Evolutionary conservation across 1,140 invertebrate species (phyloP).

Genomic region (Hycleus phaleratus): DNA sequence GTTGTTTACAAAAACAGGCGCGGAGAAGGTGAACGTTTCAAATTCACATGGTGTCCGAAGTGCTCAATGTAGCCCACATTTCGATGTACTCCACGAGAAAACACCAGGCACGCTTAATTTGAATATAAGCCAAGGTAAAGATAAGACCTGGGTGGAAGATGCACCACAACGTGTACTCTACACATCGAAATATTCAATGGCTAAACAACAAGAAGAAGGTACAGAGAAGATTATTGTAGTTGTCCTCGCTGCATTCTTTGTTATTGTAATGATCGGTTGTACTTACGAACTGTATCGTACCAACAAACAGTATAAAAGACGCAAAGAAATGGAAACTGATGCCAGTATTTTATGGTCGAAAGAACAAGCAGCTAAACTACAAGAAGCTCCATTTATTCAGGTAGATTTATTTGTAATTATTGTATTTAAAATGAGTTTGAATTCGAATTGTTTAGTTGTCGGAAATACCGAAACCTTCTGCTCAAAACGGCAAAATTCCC

Average conservation of each 20-base stretch:
- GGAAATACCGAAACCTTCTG: no score
- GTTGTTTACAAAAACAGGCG: constrained; percentile 71
- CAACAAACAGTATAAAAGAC: constrained; percentile 56
- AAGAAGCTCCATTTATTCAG: no score
- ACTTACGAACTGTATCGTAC: constrained; percentile 57
- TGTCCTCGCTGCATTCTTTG: constrained; percentile 58
- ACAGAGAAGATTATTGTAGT: constrained; percentile 66
- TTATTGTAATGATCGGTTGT: constrained; percentile 56
- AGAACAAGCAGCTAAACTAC: constrained; percentile 48
- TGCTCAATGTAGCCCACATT: constrained; percentile 69
- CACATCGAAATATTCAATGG: constrained; percentile 60
- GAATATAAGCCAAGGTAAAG: constrained; percentile 62
- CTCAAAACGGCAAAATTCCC: no score
- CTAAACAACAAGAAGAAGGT: constrained; percentile 66
- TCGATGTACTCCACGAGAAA: constrained; percentile 55
- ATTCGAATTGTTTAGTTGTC: no score
- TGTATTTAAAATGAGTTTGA: no score
- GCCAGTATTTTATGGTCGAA: constrained; percentile 58
- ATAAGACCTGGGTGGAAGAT: constrained; percentile 73
- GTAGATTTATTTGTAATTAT: no score
- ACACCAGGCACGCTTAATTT: constrained; percentile 51
- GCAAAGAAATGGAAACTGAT: constrained; percentile 59
- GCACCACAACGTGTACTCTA: constrained; percentile 65
- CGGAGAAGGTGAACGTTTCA: constrained; percentile 71
- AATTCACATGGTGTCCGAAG: constrained; percentile 75